phyloP scores from a whole-genome alignment of 2,797 vertebrate genomes.

The Silurus aristotelis region DNA sequence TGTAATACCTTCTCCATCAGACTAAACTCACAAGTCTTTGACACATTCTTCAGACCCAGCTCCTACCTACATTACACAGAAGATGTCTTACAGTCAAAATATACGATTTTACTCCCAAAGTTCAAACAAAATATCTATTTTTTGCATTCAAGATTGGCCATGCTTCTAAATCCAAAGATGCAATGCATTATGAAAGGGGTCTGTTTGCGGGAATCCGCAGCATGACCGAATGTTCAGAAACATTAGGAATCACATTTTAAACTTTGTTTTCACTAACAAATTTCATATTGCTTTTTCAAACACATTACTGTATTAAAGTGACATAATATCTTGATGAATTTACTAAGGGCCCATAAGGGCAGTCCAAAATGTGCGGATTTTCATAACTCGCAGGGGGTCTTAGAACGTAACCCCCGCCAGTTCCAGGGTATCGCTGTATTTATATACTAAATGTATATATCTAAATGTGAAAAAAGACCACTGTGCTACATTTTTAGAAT shows the following conservation, averaged over 20 bases:
- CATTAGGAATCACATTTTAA: too few relatives aligned
- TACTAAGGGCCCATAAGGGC: too few relatives aligned
- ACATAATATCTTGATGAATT: too few relatives aligned
- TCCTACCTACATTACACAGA: slow-evolving; percentile 47
- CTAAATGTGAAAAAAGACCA: neutral
- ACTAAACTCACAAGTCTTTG: slow-evolving; percentile 59
- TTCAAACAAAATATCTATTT: slow-evolving; percentile 10
- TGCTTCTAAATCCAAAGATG: neutral
- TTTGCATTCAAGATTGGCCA: neutral
- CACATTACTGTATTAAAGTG: too few relatives aligned
- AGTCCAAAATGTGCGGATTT: too few relatives aligned
- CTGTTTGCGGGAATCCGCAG: neutral
- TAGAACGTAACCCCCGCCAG: too few relatives aligned
- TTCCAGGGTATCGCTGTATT: too few relatives aligned
- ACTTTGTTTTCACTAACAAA: too few relatives aligned
- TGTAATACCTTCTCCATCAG: slow-evolving; percentile 48
- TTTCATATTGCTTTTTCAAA: too few relatives aligned
- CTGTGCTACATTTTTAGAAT: neutral
- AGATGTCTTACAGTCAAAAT: slow-evolving; percentile 31
- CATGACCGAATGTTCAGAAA: too few relatives aligned
- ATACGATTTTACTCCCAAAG: slow-evolving; percentile 30
- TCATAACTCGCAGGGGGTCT: too few relatives aligned
- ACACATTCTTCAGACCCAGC: slow-evolving; percentile 49
- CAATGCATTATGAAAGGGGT: neutral
- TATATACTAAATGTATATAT: neutral